Evolutionary conservation across 2,888 invertebrate genomes (phyloP), one percentile per base, ranked within the genome.

Genomic region (Ramazzottius varieornatus): DNA sequence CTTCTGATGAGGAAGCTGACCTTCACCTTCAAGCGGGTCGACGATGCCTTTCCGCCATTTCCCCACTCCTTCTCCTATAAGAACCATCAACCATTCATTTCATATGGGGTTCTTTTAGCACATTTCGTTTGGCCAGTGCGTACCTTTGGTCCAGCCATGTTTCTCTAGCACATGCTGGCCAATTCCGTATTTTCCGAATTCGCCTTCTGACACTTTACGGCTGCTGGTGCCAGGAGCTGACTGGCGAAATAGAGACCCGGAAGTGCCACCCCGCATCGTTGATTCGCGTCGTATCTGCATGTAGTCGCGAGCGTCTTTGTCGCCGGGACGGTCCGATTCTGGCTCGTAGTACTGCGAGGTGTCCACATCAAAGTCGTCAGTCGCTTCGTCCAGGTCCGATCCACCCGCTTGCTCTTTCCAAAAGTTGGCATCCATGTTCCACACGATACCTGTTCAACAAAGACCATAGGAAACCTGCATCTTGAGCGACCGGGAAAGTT

Each of bases 311-410:
- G 78, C 76, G 71, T 80, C 80, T 69, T 76, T 77, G 69, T 80
- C 80, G 32, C 74, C 76, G 8, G 73, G 75, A 16, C 33, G 8
- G 46, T 34, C 33, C 65, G 65, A 68, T 71, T 73, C 73, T 67
- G 71, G 70, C 66, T 78, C 77, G 68, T 79, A 78, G 71, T 80
- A 81, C 1, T 73, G 75, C 67, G 76, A 75, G 75, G 78, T 79
- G 69, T 81, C 81, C 1, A 81, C 76, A 71, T 81, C 81, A 78
- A 79, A 80, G 69, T 81, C 81, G 72, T 81, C 81, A 65, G 79
- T 80, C 68, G 76, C 75, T 70, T 78, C 80, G 71, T 81, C 81
- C 72, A 80, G 79, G 70, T 77, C 73, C 8, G 4, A 4, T 16
- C 54, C 54, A 68, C 77, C 79, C 67, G 78, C 77, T 67, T 75